These are phyloP conservation scores for Tetragonula carbonaria DNA, from an alignment of 2,888 invertebrate species.

Conservation along the genomic window DNA sequence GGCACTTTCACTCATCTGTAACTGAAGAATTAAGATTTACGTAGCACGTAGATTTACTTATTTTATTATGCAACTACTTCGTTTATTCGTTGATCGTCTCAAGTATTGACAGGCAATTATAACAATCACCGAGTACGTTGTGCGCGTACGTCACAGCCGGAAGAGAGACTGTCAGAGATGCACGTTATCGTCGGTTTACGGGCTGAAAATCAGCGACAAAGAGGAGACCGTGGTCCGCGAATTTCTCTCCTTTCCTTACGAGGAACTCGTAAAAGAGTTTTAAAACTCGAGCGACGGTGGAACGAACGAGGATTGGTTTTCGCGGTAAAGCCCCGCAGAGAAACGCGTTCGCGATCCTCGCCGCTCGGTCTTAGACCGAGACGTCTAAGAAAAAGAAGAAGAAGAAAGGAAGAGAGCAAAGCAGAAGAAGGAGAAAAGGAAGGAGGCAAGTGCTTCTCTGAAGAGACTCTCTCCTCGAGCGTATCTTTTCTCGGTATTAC, in stretches of 20 bases:
- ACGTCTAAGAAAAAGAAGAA: background rate
- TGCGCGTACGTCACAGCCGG: background rate
- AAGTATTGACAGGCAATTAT: no score
- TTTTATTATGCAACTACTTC: no score
- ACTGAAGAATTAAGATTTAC: no score
- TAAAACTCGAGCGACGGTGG: constrained; percentile 64
- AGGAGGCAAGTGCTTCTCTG: constrained; percentile 8
- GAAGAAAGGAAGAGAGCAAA: background rate
- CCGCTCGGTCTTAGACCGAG: constrained; percentile 59
- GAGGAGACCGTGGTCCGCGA: constrained; percentile 16
- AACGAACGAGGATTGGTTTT: constrained; percentile 75
- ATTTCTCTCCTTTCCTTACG: constrained; percentile 64
- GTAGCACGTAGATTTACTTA: no score
- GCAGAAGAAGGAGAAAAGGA: background rate
- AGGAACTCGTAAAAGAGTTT: constrained; percentile 73
- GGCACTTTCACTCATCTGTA: no score
- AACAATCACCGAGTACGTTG: no score
- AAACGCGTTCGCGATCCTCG: constrained; percentile 60
- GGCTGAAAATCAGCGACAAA: constrained; percentile 54
- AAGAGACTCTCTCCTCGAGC: constrained; percentile 35
- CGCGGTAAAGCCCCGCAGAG: constrained; percentile 71
- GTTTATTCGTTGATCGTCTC: no score
- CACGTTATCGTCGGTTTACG: background rate
- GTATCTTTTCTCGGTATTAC: constrained; percentile 59
- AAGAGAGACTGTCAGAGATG: background rate